Base-by-base conservation (phyloP, 2,888 invertebrate genomes). In the Pyrgus malvae region DNA sequence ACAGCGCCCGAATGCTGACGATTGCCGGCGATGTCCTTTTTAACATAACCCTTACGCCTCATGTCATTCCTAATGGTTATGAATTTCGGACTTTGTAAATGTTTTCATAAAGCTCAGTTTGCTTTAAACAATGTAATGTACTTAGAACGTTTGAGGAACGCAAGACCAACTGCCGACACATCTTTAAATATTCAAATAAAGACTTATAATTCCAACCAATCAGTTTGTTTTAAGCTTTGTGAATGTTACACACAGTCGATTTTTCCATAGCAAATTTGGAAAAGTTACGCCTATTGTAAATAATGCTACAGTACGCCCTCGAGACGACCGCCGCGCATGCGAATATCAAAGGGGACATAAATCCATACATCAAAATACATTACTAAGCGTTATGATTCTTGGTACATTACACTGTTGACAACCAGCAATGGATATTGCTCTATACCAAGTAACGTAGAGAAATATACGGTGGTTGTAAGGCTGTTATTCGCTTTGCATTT, bases 311-410 rank as follows among this genome's bases (percentile, higher is more conserved):
- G 66, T 70, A 77, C 78, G 80, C 83, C 84, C 81, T 80, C 82
- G 83, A 82, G 83, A 80, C 79, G 76, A 75, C 76, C 75, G 74
- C 69, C 74, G 84, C 85, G 85, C 86, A 87, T 84, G 84, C 84
- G 83, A 74, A 79, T 72, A 78, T 58, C 27, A 44, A 67, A 57
- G 62, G 55, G 63, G 72, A 29, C 7, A 6, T 19, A 12, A 11
- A 38, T 31, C 31, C 29, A 16, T 14, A 46, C 3, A 25, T 38
- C 23, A 40, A 5, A 21, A 40, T 46, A 40, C 53, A 54, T 54
- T 54, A 38, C 46, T 4, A 9, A 11, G 0, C n/a, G 16, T 53
- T 11, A 23, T 12, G 41, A 19, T 40, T 40, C 27, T 35, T 27
- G 58, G 37, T 50, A 37, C 57, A n/a, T 45, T n/a, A 25, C 25